phyloP scores from a whole-genome alignment of 2,113 vertebrate species.

The Acanthisitta chloris region DNA sequence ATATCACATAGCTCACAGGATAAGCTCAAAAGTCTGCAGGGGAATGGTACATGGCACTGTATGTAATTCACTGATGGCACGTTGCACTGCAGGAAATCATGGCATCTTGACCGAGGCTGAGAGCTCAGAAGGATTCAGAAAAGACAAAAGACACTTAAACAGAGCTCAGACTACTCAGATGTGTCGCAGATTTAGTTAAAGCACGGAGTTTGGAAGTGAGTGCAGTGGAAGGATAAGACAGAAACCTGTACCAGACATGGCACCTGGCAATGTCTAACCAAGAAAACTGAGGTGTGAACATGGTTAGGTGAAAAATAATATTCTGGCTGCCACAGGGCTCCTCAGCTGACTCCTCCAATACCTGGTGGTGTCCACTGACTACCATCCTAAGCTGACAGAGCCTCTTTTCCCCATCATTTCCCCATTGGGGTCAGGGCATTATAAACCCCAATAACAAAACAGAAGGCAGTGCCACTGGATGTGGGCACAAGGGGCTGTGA shows the following conservation, averaged over 20 bases:
- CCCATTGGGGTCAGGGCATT: not conserved
- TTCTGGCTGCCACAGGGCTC: not conserved
- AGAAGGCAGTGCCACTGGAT: not conserved
- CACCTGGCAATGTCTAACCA: not conserved
- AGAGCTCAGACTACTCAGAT: not conserved
- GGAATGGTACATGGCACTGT: not conserved
- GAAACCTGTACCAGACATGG: not conserved
- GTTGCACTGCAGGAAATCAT: rapidly evolving
- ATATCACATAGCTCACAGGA: not conserved
- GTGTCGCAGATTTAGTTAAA: not conserved
- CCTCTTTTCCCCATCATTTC: not conserved
- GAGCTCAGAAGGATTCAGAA: not conserved
- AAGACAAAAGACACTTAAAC: not conserved
- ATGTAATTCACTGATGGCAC: not conserved
- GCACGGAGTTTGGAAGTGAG: not conserved
- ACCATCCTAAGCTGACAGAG: not conserved
- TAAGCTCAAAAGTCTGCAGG: not conserved
- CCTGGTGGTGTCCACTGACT: not conserved
- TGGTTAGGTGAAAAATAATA: not conserved
- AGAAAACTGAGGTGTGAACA: rapidly evolving
- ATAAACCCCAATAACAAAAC: not conserved
- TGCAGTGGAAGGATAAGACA: not conserved
- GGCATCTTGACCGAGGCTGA: not conserved
- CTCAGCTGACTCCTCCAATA: not conserved
- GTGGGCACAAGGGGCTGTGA: not conserved